Percentiles rank a stretch among this genome's conserved stretches.
Evolutionary conservation across 1,140 invertebrate species (phyloP).

Genomic region (Achroia grisella): DNA sequence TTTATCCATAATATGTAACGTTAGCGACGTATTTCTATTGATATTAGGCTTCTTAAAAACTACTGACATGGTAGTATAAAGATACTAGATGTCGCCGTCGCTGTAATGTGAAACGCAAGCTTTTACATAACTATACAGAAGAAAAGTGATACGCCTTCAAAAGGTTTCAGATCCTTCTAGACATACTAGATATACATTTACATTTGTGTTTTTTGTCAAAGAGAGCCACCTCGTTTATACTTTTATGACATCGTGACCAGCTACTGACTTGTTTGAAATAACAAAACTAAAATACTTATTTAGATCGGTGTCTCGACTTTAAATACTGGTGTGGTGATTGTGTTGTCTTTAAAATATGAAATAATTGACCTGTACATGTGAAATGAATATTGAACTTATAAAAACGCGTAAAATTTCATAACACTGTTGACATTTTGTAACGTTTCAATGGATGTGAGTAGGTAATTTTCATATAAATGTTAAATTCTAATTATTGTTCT

Average conservation of each 20-base stretch:
- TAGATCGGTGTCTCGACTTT: not conserved
- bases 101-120: no score
- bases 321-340: not conserved
- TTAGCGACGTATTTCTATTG: no score
- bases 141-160: slow-evolving; percentile 29
- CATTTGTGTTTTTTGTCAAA: slow-evolving; percentile 13
- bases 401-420: not conserved
- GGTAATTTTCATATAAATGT: no score
- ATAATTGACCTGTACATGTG: no score
- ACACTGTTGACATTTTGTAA: no score
- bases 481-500: no score
- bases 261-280: slow-evolving; percentile 12
- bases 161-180: slow-evolving; percentile 12
- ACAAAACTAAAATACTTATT: not conserved
- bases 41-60: no score
- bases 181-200: slow-evolving; percentile 4
- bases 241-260: slow-evolving; percentile 20
- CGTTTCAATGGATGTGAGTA: no score
- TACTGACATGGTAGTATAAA: no score
- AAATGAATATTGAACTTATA: not conserved
- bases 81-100: no score
- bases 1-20: no score
- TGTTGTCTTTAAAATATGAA: not conserved
- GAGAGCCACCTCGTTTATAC: slow-evolving; percentile 4
- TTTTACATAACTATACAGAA: no score